Evolutionary conservation across 2,113 vertebrate species (phyloP), one percentile per base, ranked within the genome.

Genomic region (Hippoglossus stenolepis): DNA sequence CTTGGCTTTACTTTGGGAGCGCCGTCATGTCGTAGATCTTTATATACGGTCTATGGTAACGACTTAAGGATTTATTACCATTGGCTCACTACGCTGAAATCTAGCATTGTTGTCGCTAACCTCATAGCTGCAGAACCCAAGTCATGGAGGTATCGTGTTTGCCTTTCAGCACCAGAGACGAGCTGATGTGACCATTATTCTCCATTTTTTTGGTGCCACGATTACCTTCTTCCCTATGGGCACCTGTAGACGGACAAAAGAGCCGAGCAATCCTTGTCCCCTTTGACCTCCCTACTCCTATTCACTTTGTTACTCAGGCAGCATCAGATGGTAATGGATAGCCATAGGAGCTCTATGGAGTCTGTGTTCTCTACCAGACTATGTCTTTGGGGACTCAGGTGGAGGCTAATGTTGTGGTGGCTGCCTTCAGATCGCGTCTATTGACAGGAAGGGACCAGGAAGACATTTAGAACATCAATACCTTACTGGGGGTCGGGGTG

Each of bases 311-410:
- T 84, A 66, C 85, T 92, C 85, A 84, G 80, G 90, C 61, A 69
- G 74, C 84, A 86, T 90, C 81, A 66, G 90, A 83, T 90, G 89
- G 90, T 91, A 93, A 91, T 88, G 74, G 92, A 92, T 91, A 92
- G 84, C 89, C 75, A 47, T 49, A 79, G 73, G 57, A 68, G 38
- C 78, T 89, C 83, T 84, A 80, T 86, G 84, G 89, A 77, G 84
- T 85, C 90, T 88, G 83, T 93, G 90, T 90, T 90, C 89, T 74
- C 38, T 31, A 49, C 31, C 66, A 76, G 80, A 85, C 78, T 56
- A 80, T 70, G 84, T 88, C 87, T 87, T 82, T 40, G n/a, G 89
- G 85, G 90, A 90, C 45, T 59, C 75, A 65, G 84, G 73, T 81
- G 58, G 64, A 81, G 73, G 66, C 77, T 82, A 78, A 89, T 83